Conservation (phyloP, 2,888 invertebrate genomes). For the Nomada fucata region DNA sequence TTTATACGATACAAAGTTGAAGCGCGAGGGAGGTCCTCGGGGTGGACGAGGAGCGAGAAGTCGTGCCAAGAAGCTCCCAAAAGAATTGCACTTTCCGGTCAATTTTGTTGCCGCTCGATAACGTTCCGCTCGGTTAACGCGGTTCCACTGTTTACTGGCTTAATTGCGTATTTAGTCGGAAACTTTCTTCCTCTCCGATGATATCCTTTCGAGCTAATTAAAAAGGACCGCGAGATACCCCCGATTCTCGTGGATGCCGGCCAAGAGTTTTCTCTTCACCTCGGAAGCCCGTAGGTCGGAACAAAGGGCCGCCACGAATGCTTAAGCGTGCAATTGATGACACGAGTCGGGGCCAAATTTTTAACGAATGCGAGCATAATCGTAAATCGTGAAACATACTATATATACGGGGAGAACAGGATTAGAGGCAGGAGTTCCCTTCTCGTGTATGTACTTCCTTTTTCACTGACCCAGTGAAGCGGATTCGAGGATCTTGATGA, state of each 20-base stretch:
- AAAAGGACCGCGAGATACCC: slow-evolving; percentile 38
- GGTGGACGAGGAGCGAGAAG: slow-evolving; percentile 14
- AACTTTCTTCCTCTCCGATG: neutral
- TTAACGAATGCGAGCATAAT: neutral
- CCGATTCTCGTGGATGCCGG: slow-evolving; percentile 43
- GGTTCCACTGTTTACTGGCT: slow-evolving; percentile 5
- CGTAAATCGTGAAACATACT: too few species aligned
- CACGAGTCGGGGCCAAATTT: slow-evolving; percentile 34
- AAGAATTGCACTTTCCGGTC: neutral
- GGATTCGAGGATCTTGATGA: slow-evolving; percentile 11
- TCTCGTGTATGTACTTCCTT: neutral
- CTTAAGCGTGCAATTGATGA: slow-evolving; percentile 47
- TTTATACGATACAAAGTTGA: neutral
- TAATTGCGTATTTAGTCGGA: slow-evolving; percentile 46
- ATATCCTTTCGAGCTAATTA: slow-evolving; percentile 55
- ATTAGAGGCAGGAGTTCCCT: neutral
- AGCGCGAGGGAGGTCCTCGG: neutral
- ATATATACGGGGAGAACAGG: too few species aligned
- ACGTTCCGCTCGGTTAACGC: slow-evolving; percentile 9
- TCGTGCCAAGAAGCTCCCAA: slow-evolving; percentile 45
- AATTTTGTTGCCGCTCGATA: slow-evolving; percentile 24
- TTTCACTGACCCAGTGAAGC: slow-evolving; percentile 43
- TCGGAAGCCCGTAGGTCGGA: slow-evolving; percentile 32
- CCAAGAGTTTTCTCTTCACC: slow-evolving; percentile 52
- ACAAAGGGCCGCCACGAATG: slow-evolving; percentile 29